These are phyloP conservation scores for Bombus impatiens DNA, from an alignment of 1,140 invertebrate species.

Conservation along the genomic window DNA sequence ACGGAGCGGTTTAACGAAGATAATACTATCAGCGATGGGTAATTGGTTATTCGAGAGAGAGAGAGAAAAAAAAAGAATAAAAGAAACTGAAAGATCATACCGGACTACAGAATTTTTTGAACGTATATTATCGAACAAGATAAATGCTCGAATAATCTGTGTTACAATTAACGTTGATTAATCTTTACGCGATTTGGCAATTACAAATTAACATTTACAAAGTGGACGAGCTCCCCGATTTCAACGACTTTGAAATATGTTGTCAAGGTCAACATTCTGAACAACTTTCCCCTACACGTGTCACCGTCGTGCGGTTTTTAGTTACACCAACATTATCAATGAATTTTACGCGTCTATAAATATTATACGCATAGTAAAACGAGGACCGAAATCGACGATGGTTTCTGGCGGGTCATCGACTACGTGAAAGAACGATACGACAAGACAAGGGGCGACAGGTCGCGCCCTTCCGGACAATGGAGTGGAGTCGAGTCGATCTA, in stretches of 20 bases:
- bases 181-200: too few relatives aligned
- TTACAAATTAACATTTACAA: too few relatives aligned
- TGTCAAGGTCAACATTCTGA: too few relatives aligned
- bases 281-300: too few relatives aligned
- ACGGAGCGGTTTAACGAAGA: conserved; percentile 14
- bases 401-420: conserved; percentile 44
- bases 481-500: conserved; percentile 47
- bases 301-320: too few relatives aligned
- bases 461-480: conserved; percentile 30
- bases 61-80: too few relatives aligned
- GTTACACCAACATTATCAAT: fast-evolving
- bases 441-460: conserved; percentile 50
- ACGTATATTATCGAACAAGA: background rate
- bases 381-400: conserved; percentile 2
- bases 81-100: background rate
- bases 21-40: conserved; percentile 26
- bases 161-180: too few relatives aligned
- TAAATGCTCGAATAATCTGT: too few relatives aligned
- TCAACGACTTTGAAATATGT: too few relatives aligned
- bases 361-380: background rate
- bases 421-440: conserved; percentile 47
- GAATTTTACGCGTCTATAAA: background rate
- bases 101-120: background rate
- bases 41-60: background rate
- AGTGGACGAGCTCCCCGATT: too few relatives aligned